Evolutionary conservation across 2,888 invertebrate genomes (phyloP), one percentile per base, ranked within the genome.

Genomic region (Thyatira batis): DNA sequence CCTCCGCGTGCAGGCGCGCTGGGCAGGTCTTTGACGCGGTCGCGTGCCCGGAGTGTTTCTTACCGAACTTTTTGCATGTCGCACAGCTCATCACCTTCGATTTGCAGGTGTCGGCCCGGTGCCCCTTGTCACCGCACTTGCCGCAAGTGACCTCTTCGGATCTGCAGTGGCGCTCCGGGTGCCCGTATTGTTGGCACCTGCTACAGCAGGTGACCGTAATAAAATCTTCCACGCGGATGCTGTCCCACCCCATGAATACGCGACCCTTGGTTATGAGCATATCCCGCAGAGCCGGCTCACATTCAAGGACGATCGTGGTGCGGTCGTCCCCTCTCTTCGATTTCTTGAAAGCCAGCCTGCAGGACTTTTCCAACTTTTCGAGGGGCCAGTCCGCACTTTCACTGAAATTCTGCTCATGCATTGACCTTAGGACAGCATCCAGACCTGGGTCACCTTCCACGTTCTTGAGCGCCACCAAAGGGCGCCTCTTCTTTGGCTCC

Each of bases 141-240:
- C 66, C 66, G 20, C 76, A 76, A 0, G 50, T 56, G 1, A 10
- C 20, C 0, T 25, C 45, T 0, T 27, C 30, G 0, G 67, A 54
- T 1, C 60, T 11, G 45, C 73, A 76, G 21, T 60, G 64, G 1
- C 68, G 68, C 1, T 69, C 75, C 0, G 73, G 73, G 61, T 78
- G 73, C 0, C 77, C 78, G 21, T 74, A 76, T 0, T 60, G 60
- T 17, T 79, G 79, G 45, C 79, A 79, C 3, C 61, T 71, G 0
- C 9, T 44, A 50, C 73, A 73, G 57, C 71, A 69, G 0, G 71
- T 68, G 0, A 57, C 60, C 3, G 33, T 6, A 0, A 66, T 10
- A 0, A 48, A 58, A 46, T 71, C 67, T 0, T 4, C 1, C 0
- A 61, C 59, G 0, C 58, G 53, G 0, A 57, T 53, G 0, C 46